Base-by-base conservation (phyloP, 2,797 vertebrate genomes). In the Danio kyathit region DNA sequence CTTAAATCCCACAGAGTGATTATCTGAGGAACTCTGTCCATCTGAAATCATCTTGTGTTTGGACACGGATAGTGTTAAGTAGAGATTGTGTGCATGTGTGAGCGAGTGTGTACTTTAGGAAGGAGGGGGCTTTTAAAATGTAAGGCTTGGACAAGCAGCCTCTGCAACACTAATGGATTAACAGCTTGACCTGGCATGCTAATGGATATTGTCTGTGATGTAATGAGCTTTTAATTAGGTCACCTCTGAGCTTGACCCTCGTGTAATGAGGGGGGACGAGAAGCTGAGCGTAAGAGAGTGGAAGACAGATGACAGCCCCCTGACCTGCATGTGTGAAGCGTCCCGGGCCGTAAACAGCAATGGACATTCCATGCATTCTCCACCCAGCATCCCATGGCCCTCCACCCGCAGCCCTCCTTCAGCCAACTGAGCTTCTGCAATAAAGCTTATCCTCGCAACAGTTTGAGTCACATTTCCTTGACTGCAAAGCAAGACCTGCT, bases 151-250 rank as follows among this genome's bases (percentile, higher is more conserved):
- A 88, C 87, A 79, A 92, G 95, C 93, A 92, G 93, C 91, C 93
- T 92, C 90, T 88, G 88, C 92, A 90, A 93, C 91, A 92, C 94
- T 95, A 94, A 97, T 95, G 95, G 95, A 96, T 96, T 96, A 94
- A 92, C 96, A 95, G 94, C 93, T 91, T 88, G 91, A 93, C 93
- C 94, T 95, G 93, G 94, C 95, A 95, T 95, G 94, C 94, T 97
- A 96, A 97, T 94, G 91, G 94, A 94, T 94, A 96, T 95, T 93
- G 94, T 95, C 95, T 96, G 93, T 93, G 94, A 94, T 96, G 95
- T 97, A 96, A 97, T 96, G 96, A 98, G 96, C 94, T 97, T 97
- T 96, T 96, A 97, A 97, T 98, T 96, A 96, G 95, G 95, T 97
- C 94, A 94, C 93, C 92, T 96, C 92, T 93, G 94, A 95, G 95